A percentile compares a stretch with the other conserved stretches of the same genome.
phyloP scores from a whole-genome alignment of 2,888 invertebrate genomes.

The Linyphia triangularis region DNA sequence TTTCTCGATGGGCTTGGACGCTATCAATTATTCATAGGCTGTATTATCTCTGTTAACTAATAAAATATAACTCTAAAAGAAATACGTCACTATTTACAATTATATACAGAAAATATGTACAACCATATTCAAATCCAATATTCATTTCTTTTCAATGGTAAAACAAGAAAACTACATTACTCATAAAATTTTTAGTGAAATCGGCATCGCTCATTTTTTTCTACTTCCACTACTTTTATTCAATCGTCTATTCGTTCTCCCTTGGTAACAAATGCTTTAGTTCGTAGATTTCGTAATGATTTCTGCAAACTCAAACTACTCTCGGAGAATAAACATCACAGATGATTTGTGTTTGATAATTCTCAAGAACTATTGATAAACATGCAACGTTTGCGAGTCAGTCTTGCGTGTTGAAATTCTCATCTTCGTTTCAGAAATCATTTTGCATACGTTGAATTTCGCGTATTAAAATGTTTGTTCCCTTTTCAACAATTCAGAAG shows the following conservation, averaged over 20 bases:
- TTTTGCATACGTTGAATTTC: not conserved
- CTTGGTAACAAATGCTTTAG: not conserved
- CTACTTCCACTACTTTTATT: too few relatives aligned
- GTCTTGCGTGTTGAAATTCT: slow-evolving; percentile 10
- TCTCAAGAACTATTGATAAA: slow-evolving; percentile 17
- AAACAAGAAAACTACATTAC: too few relatives aligned
- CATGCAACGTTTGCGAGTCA: not conserved
- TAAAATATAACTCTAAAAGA: too few relatives aligned
- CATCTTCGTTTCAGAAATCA: not conserved
- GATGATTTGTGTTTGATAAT: slow-evolving; percentile 17
- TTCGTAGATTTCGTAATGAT: not conserved
- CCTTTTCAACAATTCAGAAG: not conserved
- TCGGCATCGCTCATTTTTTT: too few relatives aligned
- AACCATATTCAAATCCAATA: too few relatives aligned
- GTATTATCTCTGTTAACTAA: too few relatives aligned
- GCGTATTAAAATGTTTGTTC: not conserved
- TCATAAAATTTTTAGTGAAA: too few relatives aligned
- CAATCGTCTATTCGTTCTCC: not conserved
- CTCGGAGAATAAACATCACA: not conserved
- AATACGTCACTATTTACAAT: too few relatives aligned
- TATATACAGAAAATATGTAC: too few relatives aligned
- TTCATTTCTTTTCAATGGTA: too few relatives aligned
- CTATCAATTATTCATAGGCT: too few relatives aligned
- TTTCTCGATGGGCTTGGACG: too few relatives aligned
- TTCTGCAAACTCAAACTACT: not conserved